These are phyloP conservation scores for Cheilosia grossa DNA, from an alignment of 2,888 invertebrate genomes.

Conservation along the genomic window DNA sequence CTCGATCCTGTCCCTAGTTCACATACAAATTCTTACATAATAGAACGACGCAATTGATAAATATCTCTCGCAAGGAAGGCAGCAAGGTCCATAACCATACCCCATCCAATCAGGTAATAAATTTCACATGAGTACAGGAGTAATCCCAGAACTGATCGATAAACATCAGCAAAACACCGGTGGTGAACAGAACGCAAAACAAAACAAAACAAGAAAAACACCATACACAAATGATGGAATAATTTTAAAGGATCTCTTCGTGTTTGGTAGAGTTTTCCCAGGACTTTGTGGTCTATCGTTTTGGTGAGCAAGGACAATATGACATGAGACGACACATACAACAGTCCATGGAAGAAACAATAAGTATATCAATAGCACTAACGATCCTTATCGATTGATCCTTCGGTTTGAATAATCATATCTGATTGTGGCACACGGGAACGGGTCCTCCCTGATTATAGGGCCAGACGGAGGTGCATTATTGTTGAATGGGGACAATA, in stretches of 20 bases:
- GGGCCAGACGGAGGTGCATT: constrained; percentile 39
- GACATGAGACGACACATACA: constrained; percentile 32
- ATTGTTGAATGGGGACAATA: constrained; percentile 37
- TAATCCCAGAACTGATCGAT: constrained; percentile 53
- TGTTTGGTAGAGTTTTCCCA: constrained; percentile 11
- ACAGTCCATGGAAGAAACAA: constrained; percentile 26
- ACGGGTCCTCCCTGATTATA: constrained; percentile 15
- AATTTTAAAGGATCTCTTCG: constrained; percentile 17
- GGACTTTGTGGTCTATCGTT: constrained; percentile 30
- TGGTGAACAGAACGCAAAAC: not conserved
- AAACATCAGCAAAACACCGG: constrained; percentile 41
- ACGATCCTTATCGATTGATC: constrained; percentile 52
- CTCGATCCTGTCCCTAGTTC: not conserved
- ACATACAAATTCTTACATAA: constrained; percentile 44
- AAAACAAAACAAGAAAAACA: constrained; percentile 2
- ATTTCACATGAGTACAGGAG: constrained; percentile 15
- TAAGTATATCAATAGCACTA: constrained; percentile 63
- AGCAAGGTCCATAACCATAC: constrained; percentile 15
- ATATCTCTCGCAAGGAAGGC: constrained; percentile 33
- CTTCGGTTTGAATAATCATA: constrained; percentile 53
- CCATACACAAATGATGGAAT: constrained; percentile 2
- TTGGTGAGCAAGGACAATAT: constrained; percentile 52
- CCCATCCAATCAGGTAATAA: constrained; percentile 54
- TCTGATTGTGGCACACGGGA: constrained; percentile 57
- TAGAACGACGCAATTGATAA: constrained; percentile 49